Base-by-base conservation (phyloP, 2,113 vertebrate species). In the Hirundichthys speculiger region DNA sequence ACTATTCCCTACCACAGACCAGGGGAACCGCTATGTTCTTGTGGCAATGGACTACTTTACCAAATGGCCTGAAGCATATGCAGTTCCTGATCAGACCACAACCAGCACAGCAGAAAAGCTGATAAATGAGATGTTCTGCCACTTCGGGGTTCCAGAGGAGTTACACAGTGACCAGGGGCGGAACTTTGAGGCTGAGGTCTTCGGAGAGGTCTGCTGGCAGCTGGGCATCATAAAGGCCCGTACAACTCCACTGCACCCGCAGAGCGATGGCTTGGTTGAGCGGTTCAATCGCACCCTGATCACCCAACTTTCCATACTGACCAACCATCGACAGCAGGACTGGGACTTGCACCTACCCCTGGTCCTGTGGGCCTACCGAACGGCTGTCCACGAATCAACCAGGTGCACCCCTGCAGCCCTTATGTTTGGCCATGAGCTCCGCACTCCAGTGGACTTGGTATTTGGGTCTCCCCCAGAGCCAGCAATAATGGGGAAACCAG, bases 31-130 rank as follows among this genome's bases (percentile, higher is more conserved):
- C 11, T 66, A 56, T 18, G 18, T 56, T 8, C 19, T 56, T 0
- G 51, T 56, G 14, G 41, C 30, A 7, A 57, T 58, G 34, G 34
- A 58, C 3, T 50, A 41, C 4, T 68, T 68, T 3, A 49, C 30
- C 2, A 58, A 68, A 18, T 68, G 54, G 54, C 43, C 21, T 3
- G 21, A 68, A 14, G 53, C 13, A 0, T 58, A 58, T 21, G 22
- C 4, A 0, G 15, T 51, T 7, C 46, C 15, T 1, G 38, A 63
- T 5, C 48, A 30, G 38, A 53, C 40, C 2, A 14, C 41, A 3
- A 41, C 13, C 7, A 65, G 39, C 2, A 40, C 39, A 12, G 39
- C 39, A 40, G 22, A 54, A 3, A 5, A 1, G 0, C 14, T 65
- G 50, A 24, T 51, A 15, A 2, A 30, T 6, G 41, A 46, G 13